These are phyloP conservation scores for Ptilorrhoa leucosticta DNA, from an alignment of 2,113 vertebrate genomes.

Conservation along the genomic window DNA sequence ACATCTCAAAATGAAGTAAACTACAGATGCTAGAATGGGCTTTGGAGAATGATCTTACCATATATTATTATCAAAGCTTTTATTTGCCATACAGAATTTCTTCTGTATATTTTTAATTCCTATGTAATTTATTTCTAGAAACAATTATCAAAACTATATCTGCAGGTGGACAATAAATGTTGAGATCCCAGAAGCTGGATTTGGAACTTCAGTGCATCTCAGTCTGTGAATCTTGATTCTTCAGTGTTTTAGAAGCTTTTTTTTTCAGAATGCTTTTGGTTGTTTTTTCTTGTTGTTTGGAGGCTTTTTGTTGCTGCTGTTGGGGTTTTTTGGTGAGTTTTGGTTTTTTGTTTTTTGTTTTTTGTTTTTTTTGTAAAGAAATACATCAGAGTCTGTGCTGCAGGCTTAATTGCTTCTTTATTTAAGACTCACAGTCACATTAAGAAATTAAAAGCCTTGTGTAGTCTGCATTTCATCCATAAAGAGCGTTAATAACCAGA, in stretches of 20 bases:
- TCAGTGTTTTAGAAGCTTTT: background rate
- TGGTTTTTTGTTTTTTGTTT: fast-evolving
- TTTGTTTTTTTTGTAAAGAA: background rate
- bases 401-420: background rate
- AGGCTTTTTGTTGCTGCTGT: fast-evolving
- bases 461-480: background rate
- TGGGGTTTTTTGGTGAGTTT: background rate
- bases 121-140: background rate
- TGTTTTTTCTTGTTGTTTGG: background rate
- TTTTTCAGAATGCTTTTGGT: fast-evolving
- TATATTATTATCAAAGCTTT: background rate
- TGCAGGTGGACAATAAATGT: background rate
- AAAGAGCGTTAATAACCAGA: background rate
- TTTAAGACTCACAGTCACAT: background rate
- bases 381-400: background rate
- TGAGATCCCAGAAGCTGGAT: background rate
- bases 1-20: background rate
- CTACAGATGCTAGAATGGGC: background rate
- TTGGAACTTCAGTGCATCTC: background rate
- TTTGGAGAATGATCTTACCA: background rate
- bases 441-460: background rate
- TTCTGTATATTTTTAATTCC: background rate
- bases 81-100: background rate
- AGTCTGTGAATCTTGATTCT: background rate
- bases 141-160: fast-evolving